Base-by-base conservation (phyloP, 2,888 invertebrate genomes). In the Tenthredo amoena region DNA sequence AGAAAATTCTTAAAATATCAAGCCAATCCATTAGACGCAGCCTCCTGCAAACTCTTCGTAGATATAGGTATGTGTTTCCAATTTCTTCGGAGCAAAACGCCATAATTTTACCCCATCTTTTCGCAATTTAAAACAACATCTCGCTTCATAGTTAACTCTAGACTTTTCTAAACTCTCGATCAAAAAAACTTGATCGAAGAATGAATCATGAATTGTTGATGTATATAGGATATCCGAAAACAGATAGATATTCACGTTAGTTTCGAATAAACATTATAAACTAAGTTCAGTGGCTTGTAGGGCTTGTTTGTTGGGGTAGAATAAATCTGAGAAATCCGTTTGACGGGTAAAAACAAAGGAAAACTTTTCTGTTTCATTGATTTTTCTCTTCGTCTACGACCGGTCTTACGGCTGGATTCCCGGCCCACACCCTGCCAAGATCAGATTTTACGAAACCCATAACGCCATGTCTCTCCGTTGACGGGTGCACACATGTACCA, bases 21-120 rank as follows among this genome's bases (percentile, higher is more conserved):
- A 62, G 62, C 79, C 79, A 81, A 81, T 81, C 79, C 79, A 62
- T 81, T 81, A 81, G 79, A 62, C 62, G 58, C 79, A 62, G 62
- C 26, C 62, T 62, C 62, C 62, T 21, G 26, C 2, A 26, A 62
- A 62, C 62, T 26, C 10, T 62, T 12, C 12, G 47, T 47, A 15
- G 12, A 15, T 47, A 15, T 4, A 43, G 12, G 3, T 62, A 62
- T 2, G 62, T 62, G 10, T 26, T 26, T 62, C 12, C 62, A 12
- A 62, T 62, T 26, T 26, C 9, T 62, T 62, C 10, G 10, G 9
- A 62, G 0, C 3, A 62, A 62, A 62, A 21, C 21, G 21, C 62
- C 62, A 62, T 9, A 26, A 21, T 26, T 62, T 62, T 10, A 26
- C 2, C 58, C 7, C 62, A 26, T 26, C 26, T 21, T 26, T 62